Percentiles rank a stretch among this genome's conserved stretches.
phyloP scores from a whole-genome alignment of 2,888 invertebrate genomes.

The Pterobdella sp. region DNA sequence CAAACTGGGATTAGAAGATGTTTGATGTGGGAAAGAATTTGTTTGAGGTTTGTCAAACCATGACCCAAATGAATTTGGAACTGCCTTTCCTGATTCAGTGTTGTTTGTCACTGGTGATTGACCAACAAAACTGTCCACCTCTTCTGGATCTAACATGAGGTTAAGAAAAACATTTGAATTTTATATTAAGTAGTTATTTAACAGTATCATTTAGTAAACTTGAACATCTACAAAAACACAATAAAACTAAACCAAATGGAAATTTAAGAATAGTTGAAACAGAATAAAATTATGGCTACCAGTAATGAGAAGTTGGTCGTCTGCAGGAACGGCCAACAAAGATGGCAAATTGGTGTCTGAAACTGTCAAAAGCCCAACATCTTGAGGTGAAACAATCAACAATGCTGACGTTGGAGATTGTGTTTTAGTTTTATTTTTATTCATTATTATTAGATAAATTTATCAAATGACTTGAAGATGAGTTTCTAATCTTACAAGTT shows the following conservation, averaged over 20 bases:
- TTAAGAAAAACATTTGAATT: background rate
- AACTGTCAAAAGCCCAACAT: background rate
- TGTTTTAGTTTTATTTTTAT: slow-evolving; percentile 4
- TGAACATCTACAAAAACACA: background rate
- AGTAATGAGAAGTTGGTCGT: background rate
- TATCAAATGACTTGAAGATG: background rate
- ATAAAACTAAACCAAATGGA: background rate
- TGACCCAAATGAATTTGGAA: background rate
- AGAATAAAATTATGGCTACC: background rate
- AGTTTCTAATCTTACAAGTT: background rate
- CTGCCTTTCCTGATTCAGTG: background rate
- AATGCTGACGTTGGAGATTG: slow-evolving; percentile 27
- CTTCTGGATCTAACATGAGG: slow-evolving; percentile 47
- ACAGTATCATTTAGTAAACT: background rate
- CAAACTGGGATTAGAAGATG: too few species aligned
- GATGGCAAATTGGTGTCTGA: slow-evolving; percentile 7
- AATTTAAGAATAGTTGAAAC: background rate
- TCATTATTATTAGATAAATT: background rate
- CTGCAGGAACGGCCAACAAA: slow-evolving; percentile 22
- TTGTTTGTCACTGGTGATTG: slow-evolving; percentile 40
- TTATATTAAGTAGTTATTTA: background rate
- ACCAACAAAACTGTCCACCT: slow-evolving; percentile 49
- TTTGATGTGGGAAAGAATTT: too few species aligned
- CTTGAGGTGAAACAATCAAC: slow-evolving; percentile 25
- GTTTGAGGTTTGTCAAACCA: background rate